These are phyloP conservation scores for Notoglanidium macrostoma DNA, from an alignment of 2,797 vertebrate species.

Conservation along the genomic window DNA sequence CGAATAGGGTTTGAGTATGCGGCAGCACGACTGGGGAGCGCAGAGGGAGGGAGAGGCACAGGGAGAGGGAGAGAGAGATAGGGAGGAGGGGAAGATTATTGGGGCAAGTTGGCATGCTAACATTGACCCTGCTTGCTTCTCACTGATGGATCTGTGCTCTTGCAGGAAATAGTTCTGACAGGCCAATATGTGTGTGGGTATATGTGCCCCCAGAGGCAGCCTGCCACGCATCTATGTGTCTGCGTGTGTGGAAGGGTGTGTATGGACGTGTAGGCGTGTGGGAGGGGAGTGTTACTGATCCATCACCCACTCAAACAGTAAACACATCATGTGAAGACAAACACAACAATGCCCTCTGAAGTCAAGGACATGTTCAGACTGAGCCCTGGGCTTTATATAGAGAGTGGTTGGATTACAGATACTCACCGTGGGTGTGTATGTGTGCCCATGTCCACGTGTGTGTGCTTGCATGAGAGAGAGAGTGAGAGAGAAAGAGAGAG, in stretches of 20 bases:
- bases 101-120: conserved; percentile 71
- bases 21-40: conserved; percentile 79
- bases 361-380: conserved; percentile 70
- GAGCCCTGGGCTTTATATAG: conserved; percentile 58
- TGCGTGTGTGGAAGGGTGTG: conserved; percentile 63
- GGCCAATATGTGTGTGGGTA: conserved; percentile 80
- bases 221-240: conserved; percentile 28
- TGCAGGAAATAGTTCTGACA: conserved; percentile 85
- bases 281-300: conserved; percentile 63
- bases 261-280: conserved; percentile 39
- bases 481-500: not conserved
- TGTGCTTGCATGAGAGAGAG: not conserved
- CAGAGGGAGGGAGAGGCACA: conserved; percentile 13
- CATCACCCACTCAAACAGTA: conserved; percentile 66
- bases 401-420: conserved; percentile 53
- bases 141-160: conserved; percentile 82
- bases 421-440: conserved; percentile 34
- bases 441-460: conserved; percentile 29
- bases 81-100: conserved; percentile 32
- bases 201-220: conserved; percentile 68
- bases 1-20: conserved; percentile 80
- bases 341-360: conserved; percentile 70
- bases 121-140: conserved; percentile 79
- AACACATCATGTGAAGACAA: conserved; percentile 63
- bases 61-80: conserved; percentile 1